Evolutionary conservation across 2,888 invertebrate genomes (phyloP).

Genomic region (Drosophila barbarae): DNA sequence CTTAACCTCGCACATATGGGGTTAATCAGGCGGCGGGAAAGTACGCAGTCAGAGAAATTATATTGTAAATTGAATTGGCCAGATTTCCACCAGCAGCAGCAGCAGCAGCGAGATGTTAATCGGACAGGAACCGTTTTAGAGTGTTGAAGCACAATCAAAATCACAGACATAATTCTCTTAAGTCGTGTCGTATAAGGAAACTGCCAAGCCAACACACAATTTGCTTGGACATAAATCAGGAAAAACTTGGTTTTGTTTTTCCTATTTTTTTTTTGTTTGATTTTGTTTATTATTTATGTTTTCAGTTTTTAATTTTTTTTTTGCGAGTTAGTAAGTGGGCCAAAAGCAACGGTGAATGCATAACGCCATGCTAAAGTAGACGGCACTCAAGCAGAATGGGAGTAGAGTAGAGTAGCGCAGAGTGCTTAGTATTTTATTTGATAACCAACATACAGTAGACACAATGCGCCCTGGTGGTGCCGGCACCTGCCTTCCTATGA

Average conservation of each 20-base stretch:
- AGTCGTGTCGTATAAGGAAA: slow-evolving; percentile 32
- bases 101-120: slow-evolving; percentile 1
- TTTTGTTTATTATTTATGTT: slow-evolving; percentile 1
- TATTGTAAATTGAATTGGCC: slow-evolving; percentile 2
- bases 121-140: slow-evolving; percentile 21
- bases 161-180: slow-evolving; percentile 25
- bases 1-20: slow-evolving; percentile 27
- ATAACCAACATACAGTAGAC: slow-evolving; percentile 26
- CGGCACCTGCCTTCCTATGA: slow-evolving; percentile 13
- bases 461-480: slow-evolving; percentile 19
- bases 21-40: slow-evolving; percentile 39
- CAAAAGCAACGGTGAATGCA: slow-evolving; percentile 50
- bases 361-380: slow-evolving; percentile 32
- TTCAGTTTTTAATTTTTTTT: neutral
- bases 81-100: neutral
- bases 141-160: slow-evolving; percentile 21
- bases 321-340: slow-evolving; percentile 31
- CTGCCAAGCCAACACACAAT: slow-evolving; percentile 25
- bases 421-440: slow-evolving; percentile 42
- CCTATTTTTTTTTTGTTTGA: slow-evolving; percentile 2
- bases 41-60: slow-evolving; percentile 20
- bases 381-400: slow-evolving; percentile 43
- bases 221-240: slow-evolving; percentile 45
- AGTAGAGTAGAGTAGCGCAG: slow-evolving; percentile 24
- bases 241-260: slow-evolving; percentile 35